A percentile compares a stretch with the other conserved stretches of the same genome.
These are phyloP conservation scores for Sardina pilchardus DNA, from an alignment of 2,113 vertebrate genomes.

Conservation along the genomic window DNA sequence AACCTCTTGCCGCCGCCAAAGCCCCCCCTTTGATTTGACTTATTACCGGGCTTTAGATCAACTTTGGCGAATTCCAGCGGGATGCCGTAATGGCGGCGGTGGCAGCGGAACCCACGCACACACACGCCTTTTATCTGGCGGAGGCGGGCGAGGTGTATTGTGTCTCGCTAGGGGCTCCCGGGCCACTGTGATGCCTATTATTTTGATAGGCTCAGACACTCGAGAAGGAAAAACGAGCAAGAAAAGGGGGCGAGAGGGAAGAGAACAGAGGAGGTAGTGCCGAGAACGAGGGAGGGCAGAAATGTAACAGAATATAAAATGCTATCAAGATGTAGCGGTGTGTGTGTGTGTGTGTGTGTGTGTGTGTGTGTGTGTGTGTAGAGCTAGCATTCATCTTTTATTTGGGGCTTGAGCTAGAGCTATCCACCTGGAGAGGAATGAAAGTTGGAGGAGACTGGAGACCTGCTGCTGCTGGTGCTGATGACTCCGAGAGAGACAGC, in stretches of 20 bases:
- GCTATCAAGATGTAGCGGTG: slow-evolving; percentile 54
- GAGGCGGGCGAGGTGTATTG: slow-evolving; percentile 46
- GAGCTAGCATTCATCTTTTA: slow-evolving; percentile 6
- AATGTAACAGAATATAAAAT: slow-evolving; percentile 43
- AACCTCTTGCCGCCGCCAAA: background rate
- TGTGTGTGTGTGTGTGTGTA: background rate
- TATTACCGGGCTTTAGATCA: slow-evolving; percentile 63
- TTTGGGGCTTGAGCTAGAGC: background rate
- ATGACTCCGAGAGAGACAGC: background rate
- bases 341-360: background rate
- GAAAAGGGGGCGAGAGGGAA: slow-evolving; percentile 15
- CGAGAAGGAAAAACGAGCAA: slow-evolving; percentile 22
- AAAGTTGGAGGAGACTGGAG: background rate
- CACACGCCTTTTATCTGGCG: slow-evolving; percentile 59
- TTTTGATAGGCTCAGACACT: slow-evolving; percentile 53
- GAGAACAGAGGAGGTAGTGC: background rate
- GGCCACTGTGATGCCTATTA: slow-evolving; percentile 54
- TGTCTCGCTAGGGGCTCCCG: slow-evolving; percentile 36
- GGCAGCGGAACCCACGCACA: slow-evolving; percentile 41
- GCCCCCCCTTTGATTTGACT: slow-evolving; percentile 68
- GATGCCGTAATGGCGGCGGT: slow-evolving; percentile 55
- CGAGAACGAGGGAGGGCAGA: background rate
- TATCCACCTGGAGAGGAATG: background rate
- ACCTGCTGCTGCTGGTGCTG: slow-evolving; percentile 10
- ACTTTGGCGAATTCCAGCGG: slow-evolving; percentile 66